phyloP scores from a whole-genome alignment of 2,888 invertebrate species.

The Biston betularia region DNA sequence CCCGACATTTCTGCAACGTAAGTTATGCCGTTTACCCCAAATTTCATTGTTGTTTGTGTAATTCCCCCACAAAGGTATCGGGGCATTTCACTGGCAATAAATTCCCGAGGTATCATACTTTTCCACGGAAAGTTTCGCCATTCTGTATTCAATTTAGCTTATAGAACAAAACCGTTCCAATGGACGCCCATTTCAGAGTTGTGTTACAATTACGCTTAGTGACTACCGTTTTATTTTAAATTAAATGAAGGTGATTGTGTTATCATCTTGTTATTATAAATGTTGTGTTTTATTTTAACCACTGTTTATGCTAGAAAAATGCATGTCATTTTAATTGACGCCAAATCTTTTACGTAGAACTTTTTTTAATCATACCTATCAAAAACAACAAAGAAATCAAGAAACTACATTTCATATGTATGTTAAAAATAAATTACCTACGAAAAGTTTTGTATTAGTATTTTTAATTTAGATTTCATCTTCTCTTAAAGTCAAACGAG shows the following conservation, averaged over 20 bases:
- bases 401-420: too few relatives aligned
- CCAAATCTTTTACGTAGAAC: too few relatives aligned
- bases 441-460: too few relatives aligned
- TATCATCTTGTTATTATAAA: not conserved
- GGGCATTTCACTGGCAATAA: conserved; percentile 43
- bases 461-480: too few relatives aligned
- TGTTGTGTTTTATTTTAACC: too few relatives aligned
- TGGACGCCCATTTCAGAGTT: conserved; percentile 14
- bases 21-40: conserved; percentile 35
- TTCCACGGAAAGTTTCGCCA: conserved; percentile 49
- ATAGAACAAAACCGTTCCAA: conserved; percentile 48
- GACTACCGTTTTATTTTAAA: conserved; percentile 4
- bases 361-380: too few relatives aligned
- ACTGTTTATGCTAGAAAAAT: too few relatives aligned
- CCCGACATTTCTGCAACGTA: conserved; percentile 28
- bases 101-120: conserved; percentile 45
- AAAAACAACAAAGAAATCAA: too few relatives aligned
- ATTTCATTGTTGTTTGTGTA: conserved; percentile 41
- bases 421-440: too few relatives aligned
- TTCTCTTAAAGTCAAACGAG: too few relatives aligned
- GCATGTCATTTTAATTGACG: too few relatives aligned
- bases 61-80: conserved; percentile 42
- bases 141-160: conserved; percentile 57
- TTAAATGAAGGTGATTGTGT: not conserved
- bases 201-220: conserved; percentile 8